Evolutionary conservation across 2,888 invertebrate species (phyloP), one percentile per base, ranked within the genome.

Genomic region (Nymphalis polychloros): DNA sequence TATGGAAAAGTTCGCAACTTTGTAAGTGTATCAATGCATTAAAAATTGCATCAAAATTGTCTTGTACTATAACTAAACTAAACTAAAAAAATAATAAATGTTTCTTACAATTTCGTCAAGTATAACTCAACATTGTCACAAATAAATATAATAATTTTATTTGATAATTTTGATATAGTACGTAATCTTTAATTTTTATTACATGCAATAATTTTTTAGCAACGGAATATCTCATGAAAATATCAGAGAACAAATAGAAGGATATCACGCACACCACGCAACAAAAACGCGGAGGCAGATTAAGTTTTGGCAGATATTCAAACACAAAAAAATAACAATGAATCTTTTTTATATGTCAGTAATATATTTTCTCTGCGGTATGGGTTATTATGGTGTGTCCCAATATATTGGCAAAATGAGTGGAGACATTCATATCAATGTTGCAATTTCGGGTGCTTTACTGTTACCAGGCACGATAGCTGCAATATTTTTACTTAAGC

Each of bases 371-470:
- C 95, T 96, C 0, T 96, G 96, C 61, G 97, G 97, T 8, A 93
- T 97, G 90, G 96, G 97, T 35, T 96, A 97, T 82, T 98, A 97
- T 78, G 97, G 97, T 0, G 94, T 97, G 35, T 95, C 96, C 0
- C 96, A 97, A 79, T 97, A 95, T 79, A 95, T 96, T 61, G 95
- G 96, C 0, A 94, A 95, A 79, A 93, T 96, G 78, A 95, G 94
- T 50, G 96, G 96, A 0, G 88, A 97, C 75, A 95, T 97, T 65
- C 97, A 97, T 80, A 59, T 94, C 2, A 97, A 97, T 81, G 96
- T 97, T 46, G 95, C 96, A 4, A 84, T 97, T 31, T 95, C 96
- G 23, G 97, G 95, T 13, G 80, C 86, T 0, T 84, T 95, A 20
- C 93, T 95, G 71, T 77, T 95, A 52, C 95, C 95, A 0, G 95